Evolutionary conservation across 2,888 invertebrate genomes (phyloP).

Genomic region (Caenorhabditis wallacei): DNA sequence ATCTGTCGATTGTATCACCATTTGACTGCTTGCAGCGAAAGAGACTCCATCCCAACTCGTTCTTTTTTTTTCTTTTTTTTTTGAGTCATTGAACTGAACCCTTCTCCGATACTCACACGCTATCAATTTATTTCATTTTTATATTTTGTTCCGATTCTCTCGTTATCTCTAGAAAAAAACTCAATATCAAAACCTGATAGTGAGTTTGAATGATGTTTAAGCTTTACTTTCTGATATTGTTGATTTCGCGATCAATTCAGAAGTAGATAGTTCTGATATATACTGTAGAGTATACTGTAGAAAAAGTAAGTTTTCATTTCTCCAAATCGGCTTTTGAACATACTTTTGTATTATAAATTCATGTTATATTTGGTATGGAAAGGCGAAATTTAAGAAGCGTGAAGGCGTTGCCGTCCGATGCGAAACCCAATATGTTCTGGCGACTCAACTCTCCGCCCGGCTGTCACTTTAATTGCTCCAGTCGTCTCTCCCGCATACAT

Average conservation of each 20-base stretch:
- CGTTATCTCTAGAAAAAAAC: not conserved
- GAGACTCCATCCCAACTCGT: slow-evolving; percentile 42
- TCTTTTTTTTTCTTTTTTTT: slow-evolving; percentile 32
- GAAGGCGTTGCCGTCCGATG: slow-evolving; percentile 50
- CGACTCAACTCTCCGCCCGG: slow-evolving; percentile 50
- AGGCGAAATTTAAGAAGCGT: slow-evolving; percentile 52
- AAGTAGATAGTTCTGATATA: too few species aligned
- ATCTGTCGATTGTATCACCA: slow-evolving; percentile 49
- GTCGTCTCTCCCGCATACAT: slow-evolving; percentile 58
- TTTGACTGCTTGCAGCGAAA: slow-evolving; percentile 32
- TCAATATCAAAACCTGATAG: not conserved
- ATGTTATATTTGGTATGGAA: slow-evolving; percentile 22
- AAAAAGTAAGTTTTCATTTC: too few species aligned
- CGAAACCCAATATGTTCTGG: slow-evolving; percentile 64
- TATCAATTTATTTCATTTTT: slow-evolving; percentile 22
- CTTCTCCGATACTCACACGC: not conserved
- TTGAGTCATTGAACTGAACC: slow-evolving; percentile 54
- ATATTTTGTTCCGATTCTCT: slow-evolving; percentile 7
- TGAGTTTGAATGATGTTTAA: too few species aligned
- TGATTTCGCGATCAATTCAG: too few species aligned
- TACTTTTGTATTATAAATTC: slow-evolving; percentile 37
- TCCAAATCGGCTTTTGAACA: too few species aligned
- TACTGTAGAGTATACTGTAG: too few species aligned
- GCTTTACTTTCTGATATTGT: too few species aligned
- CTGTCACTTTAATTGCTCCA: slow-evolving; percentile 63